Base-by-base conservation (phyloP, 2,797 vertebrate species). In the Adelosebastes latens region DNA sequence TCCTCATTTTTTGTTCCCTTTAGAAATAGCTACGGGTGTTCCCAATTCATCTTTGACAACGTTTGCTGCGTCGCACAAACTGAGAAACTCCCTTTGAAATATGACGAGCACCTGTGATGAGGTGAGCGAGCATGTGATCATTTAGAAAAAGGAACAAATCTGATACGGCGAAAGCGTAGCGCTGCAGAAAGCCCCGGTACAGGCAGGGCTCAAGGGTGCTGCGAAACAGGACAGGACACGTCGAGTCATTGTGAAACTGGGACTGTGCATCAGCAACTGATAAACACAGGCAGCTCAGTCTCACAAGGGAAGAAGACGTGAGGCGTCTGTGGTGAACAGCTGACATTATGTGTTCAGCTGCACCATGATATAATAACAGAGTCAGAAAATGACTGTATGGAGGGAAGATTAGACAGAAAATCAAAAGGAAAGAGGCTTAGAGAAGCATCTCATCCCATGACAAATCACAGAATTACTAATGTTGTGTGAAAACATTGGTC, bases 221-320 rank as follows among this genome's bases (percentile, higher is more conserved):
- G 59, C 73, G 32, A 59, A 77, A 81, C 82, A 86, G 78, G 78
- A 77, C 1, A 5, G 59, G 76, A 81, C 77, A 12, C 46, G 70
- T 61, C 0, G 22, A 84, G 73, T 86, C 82, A 88, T 81, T 83
- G 72, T 81, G 86, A 90, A 88, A 90, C 69, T 83, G 68, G 61
- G 62, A 74, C 55, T 0, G 52, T 42, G 52, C 59, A 32, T 75
- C 36, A 49, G 36, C 34, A 62, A 70, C 80, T 72, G 77, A 81
- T 81, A 74, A 87, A 65, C 75, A 71, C 27, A 20, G 32, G 8
- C 55, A 75, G 77, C 62, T 72, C 52, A 46, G 16, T 72, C 64
- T 79, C 80, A 80, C n/a, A 77, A 36, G 58, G 83, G 67, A 79
- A 75, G 71, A 53, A 75, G 71, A 46, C 4, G 70, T 8, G 2